Conservation (phyloP, 2,797 vertebrate genomes). For the Chelon auratus region DNA sequence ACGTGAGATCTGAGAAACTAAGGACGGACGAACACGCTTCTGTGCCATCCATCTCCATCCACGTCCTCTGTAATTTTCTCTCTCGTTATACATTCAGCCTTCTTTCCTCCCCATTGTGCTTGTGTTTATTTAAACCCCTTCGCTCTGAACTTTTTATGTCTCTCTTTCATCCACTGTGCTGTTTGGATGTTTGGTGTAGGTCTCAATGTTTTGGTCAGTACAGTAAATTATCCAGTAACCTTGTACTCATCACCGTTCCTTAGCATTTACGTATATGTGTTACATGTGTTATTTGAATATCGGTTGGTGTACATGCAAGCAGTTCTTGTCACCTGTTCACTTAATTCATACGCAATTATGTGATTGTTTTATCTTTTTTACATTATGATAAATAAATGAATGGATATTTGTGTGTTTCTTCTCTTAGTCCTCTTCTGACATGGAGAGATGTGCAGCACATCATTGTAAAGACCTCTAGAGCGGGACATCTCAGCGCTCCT, state of each 20-base stretch:
- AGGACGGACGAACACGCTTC: conserved; percentile 50
- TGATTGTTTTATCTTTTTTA: background rate
- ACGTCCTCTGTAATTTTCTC: conserved; percentile 66
- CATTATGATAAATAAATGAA: background rate
- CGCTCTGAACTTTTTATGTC: conserved; percentile 13
- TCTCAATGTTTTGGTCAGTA: background rate
- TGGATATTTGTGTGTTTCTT: conserved; percentile 10
- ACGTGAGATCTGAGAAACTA: conserved; percentile 73
- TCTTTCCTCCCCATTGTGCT: background rate
- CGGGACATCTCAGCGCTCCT: conserved; percentile 95
- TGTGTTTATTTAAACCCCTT: background rate
- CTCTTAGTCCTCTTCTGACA: conserved; percentile 89
- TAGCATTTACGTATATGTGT: conserved; percentile 1
- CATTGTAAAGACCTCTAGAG: conserved; percentile 96
- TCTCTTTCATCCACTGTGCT: conserved; percentile 19
- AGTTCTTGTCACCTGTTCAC: background rate
- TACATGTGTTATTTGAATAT: conserved; percentile 2
- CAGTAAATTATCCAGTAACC: conserved; percentile 12
- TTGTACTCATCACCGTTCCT: conserved; percentile 5
- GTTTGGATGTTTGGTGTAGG: background rate
- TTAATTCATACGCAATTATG: background rate
- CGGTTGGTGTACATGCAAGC: background rate
- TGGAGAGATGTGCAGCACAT: conserved; percentile 99
- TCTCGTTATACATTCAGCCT: conserved; percentile 40
- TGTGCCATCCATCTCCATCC: conserved; percentile 40